Conservation (phyloP, 2,113 vertebrate species). For the Microtus oregoni region DNA sequence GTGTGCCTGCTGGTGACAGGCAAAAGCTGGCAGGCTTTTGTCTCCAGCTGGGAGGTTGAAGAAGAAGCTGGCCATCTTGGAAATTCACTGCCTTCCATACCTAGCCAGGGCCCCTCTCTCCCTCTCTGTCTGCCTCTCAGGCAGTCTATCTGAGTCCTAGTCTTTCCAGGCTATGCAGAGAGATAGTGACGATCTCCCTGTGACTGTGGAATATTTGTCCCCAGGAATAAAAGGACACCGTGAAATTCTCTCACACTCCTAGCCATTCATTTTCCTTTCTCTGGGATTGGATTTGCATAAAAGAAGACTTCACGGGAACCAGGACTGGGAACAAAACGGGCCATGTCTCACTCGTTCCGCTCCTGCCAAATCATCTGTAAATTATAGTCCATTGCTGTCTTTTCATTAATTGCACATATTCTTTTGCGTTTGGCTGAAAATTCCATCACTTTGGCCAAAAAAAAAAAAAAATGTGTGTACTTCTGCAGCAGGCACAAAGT, state of each 20-base stretch:
- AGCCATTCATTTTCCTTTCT: conserved; percentile 39
- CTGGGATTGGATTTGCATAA: conserved; percentile 50
- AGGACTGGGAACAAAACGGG: conserved; percentile 71
- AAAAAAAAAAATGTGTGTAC: conserved; percentile 72
- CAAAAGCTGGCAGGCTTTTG: background rate
- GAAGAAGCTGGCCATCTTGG: background rate
- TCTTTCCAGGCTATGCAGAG: background rate
- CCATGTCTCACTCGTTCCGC: conserved; percentile 68
- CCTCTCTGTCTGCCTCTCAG: background rate
- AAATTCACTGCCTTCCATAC: background rate
- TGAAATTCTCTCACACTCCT: background rate
- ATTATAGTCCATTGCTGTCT: conserved; percentile 81
- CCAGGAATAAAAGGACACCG: conserved; percentile 15
- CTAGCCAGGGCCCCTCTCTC: background rate
- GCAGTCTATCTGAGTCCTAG: background rate
- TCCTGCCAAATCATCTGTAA: conserved; percentile 83
- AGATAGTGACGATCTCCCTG: background rate
- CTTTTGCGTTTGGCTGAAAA: conserved; percentile 82
- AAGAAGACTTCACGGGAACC: conserved; percentile 70
- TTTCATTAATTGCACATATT: conserved; percentile 84
- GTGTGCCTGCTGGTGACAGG: too few species aligned
- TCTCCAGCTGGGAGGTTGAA: background rate
- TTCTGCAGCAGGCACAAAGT: conserved; percentile 80
- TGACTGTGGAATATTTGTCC: conserved; percentile 58
- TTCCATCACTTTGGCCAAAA: conserved; percentile 82